Conservation (phyloP, 2,113 vertebrate genomes). For the Diphyllodes magnificus region DNA sequence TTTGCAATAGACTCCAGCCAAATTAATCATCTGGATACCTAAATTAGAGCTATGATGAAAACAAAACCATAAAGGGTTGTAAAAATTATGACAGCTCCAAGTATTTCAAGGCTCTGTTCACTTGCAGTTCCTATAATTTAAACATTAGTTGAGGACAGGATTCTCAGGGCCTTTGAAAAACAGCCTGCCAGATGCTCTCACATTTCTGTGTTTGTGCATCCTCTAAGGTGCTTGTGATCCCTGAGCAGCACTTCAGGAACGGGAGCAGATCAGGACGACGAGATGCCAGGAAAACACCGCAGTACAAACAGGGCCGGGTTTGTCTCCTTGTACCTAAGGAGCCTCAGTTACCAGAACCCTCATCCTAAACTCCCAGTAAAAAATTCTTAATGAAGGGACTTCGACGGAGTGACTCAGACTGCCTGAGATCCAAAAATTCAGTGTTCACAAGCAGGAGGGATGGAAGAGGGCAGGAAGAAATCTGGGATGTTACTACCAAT, state of each 20-base stretch:
- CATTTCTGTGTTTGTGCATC: background rate
- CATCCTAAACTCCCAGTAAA: background rate
- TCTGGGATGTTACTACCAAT: background rate
- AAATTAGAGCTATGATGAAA: background rate
- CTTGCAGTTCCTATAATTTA: background rate
- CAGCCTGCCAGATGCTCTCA: background rate
- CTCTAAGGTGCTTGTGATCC: background rate
- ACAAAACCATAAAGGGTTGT: background rate
- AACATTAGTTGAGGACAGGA: background rate
- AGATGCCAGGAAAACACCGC: background rate
- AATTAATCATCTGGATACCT: background rate
- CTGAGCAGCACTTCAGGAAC: background rate
- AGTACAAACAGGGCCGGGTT: background rate
- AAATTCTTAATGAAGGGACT: background rate
- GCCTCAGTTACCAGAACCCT: background rate
- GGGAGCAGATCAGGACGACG: background rate
- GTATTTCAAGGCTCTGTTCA: background rate
- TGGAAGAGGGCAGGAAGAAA: background rate
- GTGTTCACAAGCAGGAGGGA: background rate
- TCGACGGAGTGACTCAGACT: background rate
- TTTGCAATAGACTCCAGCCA: background rate
- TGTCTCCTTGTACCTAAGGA: background rate
- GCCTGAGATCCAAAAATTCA: background rate
- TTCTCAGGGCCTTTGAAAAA: background rate
- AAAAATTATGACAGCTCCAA: background rate